Conservation (phyloP, 2,113 vertebrate species). For the Pantherophis guttatus region DNA sequence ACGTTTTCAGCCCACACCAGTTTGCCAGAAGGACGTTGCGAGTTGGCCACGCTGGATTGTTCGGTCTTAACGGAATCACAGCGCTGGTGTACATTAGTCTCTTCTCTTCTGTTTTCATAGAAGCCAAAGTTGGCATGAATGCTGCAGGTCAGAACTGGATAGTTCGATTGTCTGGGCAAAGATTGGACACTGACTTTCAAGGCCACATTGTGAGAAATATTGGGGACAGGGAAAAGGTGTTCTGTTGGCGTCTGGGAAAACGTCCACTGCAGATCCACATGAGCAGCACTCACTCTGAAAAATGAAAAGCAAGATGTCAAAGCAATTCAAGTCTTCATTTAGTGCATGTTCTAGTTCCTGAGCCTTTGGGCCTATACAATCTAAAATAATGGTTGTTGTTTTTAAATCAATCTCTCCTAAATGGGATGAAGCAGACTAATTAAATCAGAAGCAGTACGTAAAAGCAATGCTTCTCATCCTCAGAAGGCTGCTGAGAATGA, state of each 20-base stretch:
- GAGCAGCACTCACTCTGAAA: slow-evolving; percentile 92
- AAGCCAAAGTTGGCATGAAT: slow-evolving; percentile 86
- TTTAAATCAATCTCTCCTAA: background rate
- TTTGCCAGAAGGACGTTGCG: slow-evolving; percentile 74
- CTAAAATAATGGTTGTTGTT: background rate
- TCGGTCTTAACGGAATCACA: slow-evolving; percentile 52
- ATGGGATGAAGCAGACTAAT: background rate
- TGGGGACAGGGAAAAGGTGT: slow-evolving; percentile 94
- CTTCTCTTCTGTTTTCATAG: slow-evolving; percentile 76
- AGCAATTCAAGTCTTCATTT: background rate
- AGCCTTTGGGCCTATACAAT: rapidly evolving
- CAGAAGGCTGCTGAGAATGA: background rate
- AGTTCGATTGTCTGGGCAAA: slow-evolving; percentile 92
- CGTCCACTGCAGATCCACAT: slow-evolving; percentile 88
- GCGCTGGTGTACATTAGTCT: slow-evolving; percentile 57
- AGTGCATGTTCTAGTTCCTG: background rate
- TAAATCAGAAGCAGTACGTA: background rate
- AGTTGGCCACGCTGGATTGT: slow-evolving; percentile 65
- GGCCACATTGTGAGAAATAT: slow-evolving; percentile 92
- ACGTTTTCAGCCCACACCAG: slow-evolving; percentile 69
- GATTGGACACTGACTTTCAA: slow-evolving; percentile 97
- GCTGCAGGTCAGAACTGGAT: slow-evolving; percentile 91
- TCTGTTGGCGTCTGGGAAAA: slow-evolving; percentile 93
- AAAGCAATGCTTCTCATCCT: background rate
- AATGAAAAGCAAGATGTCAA: slow-evolving; percentile 31